Conservation (phyloP, 2,113 vertebrate species). For the Oreochromis aureus region DNA sequence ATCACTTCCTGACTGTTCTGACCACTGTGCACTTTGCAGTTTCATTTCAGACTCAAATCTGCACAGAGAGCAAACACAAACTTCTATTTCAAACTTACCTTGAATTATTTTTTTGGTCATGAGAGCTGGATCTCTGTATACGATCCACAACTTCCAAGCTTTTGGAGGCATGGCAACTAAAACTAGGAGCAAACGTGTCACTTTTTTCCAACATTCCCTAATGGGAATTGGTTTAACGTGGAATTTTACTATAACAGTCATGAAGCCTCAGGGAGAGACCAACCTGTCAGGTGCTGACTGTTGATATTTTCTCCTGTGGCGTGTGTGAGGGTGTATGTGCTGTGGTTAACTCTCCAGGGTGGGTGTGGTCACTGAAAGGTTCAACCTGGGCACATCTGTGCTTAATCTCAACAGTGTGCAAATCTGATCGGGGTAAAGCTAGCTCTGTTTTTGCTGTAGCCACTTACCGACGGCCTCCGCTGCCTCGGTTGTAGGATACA, state of each 20-base stretch:
- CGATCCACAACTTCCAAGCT: not conserved
- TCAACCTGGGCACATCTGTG: not conserved
- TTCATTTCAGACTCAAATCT: not conserved
- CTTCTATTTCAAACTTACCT: not conserved
- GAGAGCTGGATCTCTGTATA: not conserved
- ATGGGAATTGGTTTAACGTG: not conserved
- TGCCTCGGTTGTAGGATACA: not conserved
- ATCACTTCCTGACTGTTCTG: not conserved
- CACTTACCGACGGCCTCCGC: not conserved
- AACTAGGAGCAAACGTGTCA: not conserved
- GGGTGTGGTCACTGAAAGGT: not conserved
- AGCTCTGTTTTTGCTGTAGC: not conserved
- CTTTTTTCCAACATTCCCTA: not conserved
- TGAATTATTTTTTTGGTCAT: accelerated
- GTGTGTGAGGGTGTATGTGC: not conserved
- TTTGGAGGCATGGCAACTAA: not conserved
- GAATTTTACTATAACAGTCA: not conserved
- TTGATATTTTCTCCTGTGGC: not conserved
- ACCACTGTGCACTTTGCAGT: not conserved
- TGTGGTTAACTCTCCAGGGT: not conserved
- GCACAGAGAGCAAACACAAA: not conserved
- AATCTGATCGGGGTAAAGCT: accelerated
- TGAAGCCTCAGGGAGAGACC: not conserved
- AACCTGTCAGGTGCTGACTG: accelerated
- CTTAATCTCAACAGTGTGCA: not conserved